Evolutionary conservation across 2,113 vertebrate genomes (phyloP).

Genomic region (Tachysurus vachellii): DNA sequence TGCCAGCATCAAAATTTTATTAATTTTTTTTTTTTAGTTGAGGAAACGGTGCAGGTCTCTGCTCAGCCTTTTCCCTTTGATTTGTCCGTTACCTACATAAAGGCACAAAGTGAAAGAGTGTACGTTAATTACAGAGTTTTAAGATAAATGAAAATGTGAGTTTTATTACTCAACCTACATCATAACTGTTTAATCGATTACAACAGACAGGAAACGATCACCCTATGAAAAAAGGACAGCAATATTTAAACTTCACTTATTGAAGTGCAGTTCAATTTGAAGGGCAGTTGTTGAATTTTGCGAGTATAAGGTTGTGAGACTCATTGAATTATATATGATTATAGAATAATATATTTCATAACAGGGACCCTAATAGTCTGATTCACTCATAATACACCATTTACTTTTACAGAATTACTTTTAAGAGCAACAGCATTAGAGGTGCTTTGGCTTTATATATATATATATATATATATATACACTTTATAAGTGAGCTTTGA

Average conservation of each 20-base stretch:
- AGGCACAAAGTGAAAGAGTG: neutral
- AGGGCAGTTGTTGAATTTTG: neutral
- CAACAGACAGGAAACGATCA: neutral
- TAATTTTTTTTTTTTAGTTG: neutral
- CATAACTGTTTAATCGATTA: neutral
- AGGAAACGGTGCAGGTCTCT: neutral
- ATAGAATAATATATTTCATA: too few species aligned
- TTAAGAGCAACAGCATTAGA: neutral
- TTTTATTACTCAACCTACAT: neutral
- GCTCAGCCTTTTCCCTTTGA: neutral
- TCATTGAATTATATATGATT: neutral
- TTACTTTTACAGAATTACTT: neutral
- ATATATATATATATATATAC: too few species aligned
- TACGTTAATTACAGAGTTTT: neutral
- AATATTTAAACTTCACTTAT: neutral
- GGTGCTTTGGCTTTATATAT: neutral
- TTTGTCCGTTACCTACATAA: slow-evolving; percentile 8
- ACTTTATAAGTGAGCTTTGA: neutral
- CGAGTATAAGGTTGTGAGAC: neutral
- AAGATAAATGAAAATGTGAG: neutral
- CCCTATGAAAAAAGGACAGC: neutral
- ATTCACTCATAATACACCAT: neutral
- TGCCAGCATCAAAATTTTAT: neutral
- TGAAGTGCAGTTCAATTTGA: too few species aligned
- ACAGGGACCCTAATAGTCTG: neutral